Conservation (phyloP, 2,113 vertebrate genomes). For the Rhagologus leucostigma region DNA sequence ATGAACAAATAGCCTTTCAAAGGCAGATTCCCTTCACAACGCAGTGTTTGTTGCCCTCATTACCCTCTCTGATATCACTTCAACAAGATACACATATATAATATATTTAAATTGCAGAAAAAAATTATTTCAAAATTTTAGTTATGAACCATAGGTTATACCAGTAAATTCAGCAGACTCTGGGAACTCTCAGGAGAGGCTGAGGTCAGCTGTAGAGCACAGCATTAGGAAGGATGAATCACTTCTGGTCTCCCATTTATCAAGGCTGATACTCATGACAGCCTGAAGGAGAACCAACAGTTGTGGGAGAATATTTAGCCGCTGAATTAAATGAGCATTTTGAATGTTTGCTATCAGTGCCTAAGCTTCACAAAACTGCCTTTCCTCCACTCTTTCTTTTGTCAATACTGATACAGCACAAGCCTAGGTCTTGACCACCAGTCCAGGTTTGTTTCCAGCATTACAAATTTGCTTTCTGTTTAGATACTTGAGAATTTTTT, state of each 20-base stretch:
- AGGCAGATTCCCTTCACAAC: not conserved
- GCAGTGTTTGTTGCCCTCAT: not conserved
- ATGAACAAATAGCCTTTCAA: not conserved
- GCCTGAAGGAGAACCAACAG: slow-evolving; percentile 1
- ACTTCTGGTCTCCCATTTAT: slow-evolving; percentile 21
- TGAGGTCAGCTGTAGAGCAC: slow-evolving; percentile 36
- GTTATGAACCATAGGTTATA: not conserved
- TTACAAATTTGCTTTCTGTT: not conserved
- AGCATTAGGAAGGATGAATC: slow-evolving; percentile 36
- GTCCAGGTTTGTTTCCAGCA: not conserved
- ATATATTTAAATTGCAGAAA: not conserved
- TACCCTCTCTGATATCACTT: not conserved
- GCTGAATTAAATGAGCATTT: not conserved
- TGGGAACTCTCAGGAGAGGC: slow-evolving; percentile 13
- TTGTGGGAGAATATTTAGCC: not conserved
- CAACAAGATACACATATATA: not conserved
- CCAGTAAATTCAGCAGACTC: slow-evolving; percentile 34
- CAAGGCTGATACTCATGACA: not conserved
- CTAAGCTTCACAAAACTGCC: not conserved
- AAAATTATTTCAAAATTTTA: not conserved
- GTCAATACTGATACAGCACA: not conserved
- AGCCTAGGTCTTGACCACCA: not conserved
- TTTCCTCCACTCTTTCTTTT: not conserved
- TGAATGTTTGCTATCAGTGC: not conserved
- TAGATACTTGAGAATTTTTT: not conserved